phyloP scores from a whole-genome alignment of 1,140 invertebrate genomes.

The Antheraea pernyi region DNA sequence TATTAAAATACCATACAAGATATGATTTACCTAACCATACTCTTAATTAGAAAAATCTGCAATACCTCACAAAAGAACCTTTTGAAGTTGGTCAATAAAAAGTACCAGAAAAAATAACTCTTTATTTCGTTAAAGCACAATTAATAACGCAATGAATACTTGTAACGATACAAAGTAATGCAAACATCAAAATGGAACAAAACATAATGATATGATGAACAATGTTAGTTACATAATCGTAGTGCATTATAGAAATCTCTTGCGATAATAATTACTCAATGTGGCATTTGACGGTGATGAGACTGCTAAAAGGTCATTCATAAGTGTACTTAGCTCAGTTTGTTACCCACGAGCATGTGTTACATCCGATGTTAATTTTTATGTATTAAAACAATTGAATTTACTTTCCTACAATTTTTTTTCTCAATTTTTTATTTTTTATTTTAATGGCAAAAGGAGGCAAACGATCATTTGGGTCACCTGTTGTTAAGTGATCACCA shows the following conservation, averaged over 20 bases:
- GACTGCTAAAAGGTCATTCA: conserved; percentile 29
- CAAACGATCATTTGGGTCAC: too few species aligned
- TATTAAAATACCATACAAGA: too few species aligned
- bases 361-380: not conserved
- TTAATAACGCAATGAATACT: not conserved
- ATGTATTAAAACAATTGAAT: too few species aligned
- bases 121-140: not conserved
- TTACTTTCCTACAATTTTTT: too few species aligned
- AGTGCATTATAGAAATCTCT: conserved; percentile 12
- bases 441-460: too few species aligned
- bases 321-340: conserved; percentile 20
- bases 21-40: too few species aligned
- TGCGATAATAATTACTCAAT: conserved; percentile 32
- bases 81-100: not conserved
- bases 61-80: too few species aligned
- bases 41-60: too few species aligned
- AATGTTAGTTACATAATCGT: conserved; percentile 8
- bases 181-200: not conserved
- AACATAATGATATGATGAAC: not conserved
- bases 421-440: too few species aligned
- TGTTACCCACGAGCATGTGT: conserved; percentile 23
- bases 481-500: too few species aligned
- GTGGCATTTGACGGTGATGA: conserved; percentile 30
- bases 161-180: not conserved
- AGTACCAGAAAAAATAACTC: not conserved